phyloP scores from a whole-genome alignment of 2,888 invertebrate species.

The Hyposoter didymator region DNA sequence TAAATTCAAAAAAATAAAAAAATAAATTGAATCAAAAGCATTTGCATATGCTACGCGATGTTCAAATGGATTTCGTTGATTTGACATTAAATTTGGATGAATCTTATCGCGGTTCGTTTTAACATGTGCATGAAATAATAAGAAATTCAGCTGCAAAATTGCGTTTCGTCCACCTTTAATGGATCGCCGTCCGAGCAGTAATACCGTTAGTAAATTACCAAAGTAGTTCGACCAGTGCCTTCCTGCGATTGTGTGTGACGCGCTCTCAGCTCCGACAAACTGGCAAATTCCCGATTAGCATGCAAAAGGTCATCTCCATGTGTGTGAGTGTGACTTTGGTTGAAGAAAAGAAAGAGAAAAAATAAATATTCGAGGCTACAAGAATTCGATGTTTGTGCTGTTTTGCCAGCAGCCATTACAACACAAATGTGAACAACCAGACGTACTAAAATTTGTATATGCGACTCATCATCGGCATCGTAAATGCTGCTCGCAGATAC shows the following conservation, averaged over 20 bases:
- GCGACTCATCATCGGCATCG: conserved; percentile 35
- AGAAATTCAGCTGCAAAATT: conserved; percentile 6
- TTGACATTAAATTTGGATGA: background rate
- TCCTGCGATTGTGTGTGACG: conserved; percentile 39
- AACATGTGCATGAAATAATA: background rate
- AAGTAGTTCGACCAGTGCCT: conserved; percentile 48
- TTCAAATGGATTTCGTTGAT: conserved; percentile 13
- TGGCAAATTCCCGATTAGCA: conserved; percentile 60
- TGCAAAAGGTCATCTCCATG: conserved; percentile 58
- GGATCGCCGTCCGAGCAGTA: conserved; percentile 14
- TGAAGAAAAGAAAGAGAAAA: conserved; percentile 1
- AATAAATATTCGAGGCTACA: conserved; percentile 36
- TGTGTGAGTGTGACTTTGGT: conserved; percentile 33
- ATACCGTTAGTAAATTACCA: conserved; percentile 62
- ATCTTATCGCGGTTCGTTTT: background rate
- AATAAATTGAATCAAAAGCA: background rate
- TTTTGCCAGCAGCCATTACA: conserved; percentile 43
- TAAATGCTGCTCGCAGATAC: conserved; percentile 44
- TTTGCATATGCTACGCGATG: background rate
- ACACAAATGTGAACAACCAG: conserved; percentile 22
- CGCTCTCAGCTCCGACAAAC: conserved; percentile 36
- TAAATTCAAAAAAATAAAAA: background rate
- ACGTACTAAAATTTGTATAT: conserved; percentile 38
- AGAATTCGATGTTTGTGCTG: conserved; percentile 48
- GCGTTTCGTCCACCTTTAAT: conserved; percentile 10